Conservation (phyloP, 2,113 vertebrate genomes). For the Oryzias javanicus region DNA sequence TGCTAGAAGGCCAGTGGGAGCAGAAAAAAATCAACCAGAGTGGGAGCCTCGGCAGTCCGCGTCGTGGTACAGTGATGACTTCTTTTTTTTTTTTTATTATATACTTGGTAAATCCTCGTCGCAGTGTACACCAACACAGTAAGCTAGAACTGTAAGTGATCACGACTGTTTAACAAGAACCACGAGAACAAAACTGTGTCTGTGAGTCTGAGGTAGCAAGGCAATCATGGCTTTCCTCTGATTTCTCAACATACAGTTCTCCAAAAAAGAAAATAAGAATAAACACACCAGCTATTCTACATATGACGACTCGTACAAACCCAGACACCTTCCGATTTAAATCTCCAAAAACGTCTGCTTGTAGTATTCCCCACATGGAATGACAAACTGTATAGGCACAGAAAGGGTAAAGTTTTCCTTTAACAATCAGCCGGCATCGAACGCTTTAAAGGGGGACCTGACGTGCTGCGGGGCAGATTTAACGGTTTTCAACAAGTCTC, state of each 20-base stretch:
- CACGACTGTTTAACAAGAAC: constrained; percentile 72
- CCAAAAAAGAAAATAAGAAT: constrained; percentile 46
- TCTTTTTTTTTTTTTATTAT: constrained; percentile 13
- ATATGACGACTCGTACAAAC: constrained; percentile 51
- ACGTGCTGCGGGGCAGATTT: constrained; percentile 55
- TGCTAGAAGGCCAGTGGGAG: constrained; percentile 65
- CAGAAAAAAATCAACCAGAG: constrained; percentile 26
- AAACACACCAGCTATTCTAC: constrained; percentile 65
- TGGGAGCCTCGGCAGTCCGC: constrained; percentile 73
- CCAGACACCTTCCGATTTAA: constrained; percentile 53
- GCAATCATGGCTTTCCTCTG: constrained; percentile 96
- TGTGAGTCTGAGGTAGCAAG: constrained; percentile 97
- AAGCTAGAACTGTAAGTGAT: constrained; percentile 70
- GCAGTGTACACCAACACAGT: constrained; percentile 73
- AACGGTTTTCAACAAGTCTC: constrained; percentile 16
- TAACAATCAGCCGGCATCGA: constrained; percentile 43
- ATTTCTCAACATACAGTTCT: constrained; percentile 81
- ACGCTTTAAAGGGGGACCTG: constrained; percentile 67
- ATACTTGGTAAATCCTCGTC: constrained; percentile 64
- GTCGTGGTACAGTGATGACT: constrained; percentile 69
- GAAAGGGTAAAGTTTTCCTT: constrained; percentile 61
- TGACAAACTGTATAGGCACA: constrained; percentile 79
- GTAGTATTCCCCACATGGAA: constrained; percentile 65
- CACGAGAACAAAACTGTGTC: constrained; percentile 80
- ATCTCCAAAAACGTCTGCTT: constrained; percentile 57